These are phyloP conservation scores for Chloroceryle aenea DNA, from an alignment of 2,113 vertebrate species.

Conservation along the genomic window DNA sequence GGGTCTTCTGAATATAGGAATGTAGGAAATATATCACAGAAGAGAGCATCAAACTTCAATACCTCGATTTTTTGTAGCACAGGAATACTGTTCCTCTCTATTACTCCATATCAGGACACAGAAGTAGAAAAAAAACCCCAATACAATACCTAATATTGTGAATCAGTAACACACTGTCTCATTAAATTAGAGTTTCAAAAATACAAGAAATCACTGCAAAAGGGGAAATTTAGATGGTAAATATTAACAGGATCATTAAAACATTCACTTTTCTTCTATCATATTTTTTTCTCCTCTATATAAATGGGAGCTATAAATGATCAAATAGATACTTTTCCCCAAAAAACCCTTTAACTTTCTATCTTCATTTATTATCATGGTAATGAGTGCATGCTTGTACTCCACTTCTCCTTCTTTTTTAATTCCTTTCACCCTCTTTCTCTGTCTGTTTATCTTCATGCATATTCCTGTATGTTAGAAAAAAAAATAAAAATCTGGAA, in stretches of 20 bases:
- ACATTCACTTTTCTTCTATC: not conserved
- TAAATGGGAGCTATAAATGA: not conserved
- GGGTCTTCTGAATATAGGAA: not conserved
- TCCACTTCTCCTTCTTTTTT: not conserved
- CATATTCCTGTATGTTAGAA: slow-evolving; percentile 50
- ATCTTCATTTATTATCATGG: slow-evolving; percentile 19
- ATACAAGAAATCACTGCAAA: not conserved
- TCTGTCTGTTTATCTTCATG: slow-evolving; percentile 35
- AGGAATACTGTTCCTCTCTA: not conserved
- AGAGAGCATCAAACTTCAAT: not conserved
- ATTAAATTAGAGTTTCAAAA: not conserved
- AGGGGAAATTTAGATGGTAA: not conserved
- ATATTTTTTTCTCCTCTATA: not conserved
- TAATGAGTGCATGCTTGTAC: not conserved
- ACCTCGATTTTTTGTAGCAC: rapidly evolving
- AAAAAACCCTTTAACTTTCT: slow-evolving; percentile 53
- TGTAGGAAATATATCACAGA: not conserved
- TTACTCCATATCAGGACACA: not conserved
- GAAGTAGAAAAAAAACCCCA: not conserved
- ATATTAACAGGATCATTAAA: not conserved
- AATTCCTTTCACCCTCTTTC: not conserved
- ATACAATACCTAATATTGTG: not conserved
- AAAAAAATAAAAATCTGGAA: slow-evolving; percentile 43
- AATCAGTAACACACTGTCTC: rapidly evolving
- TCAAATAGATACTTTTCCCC: slow-evolving; percentile 41